These are phyloP conservation scores for Syngnathus scovelli DNA, from an alignment of 2,113 vertebrate genomes.

Conservation along the genomic window DNA sequence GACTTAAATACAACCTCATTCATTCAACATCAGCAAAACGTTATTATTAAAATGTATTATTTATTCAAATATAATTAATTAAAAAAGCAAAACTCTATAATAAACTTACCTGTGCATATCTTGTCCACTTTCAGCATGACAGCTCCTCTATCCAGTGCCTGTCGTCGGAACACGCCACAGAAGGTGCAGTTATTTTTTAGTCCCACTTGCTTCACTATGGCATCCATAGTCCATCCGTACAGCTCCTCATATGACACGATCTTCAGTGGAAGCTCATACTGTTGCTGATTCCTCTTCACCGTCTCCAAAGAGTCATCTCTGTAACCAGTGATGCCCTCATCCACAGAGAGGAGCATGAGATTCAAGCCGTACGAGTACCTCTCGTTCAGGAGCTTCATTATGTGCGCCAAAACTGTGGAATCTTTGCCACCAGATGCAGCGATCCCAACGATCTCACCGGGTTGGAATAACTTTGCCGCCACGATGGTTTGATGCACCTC, in stretches of 20 bases:
- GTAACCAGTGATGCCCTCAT: conserved; percentile 85
- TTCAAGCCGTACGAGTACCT: conserved; percentile 73
- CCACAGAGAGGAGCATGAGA: conserved; percentile 80
- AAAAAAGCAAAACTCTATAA: no score
- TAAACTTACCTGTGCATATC: conserved; percentile 77
- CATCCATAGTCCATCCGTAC: conserved; percentile 89
- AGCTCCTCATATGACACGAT: conserved; percentile 82
- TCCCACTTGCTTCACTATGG: conserved; percentile 77
- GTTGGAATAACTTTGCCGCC: conserved; percentile 70
- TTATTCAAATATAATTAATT: no score
- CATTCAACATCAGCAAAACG: no score
- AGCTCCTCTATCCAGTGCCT: conserved; percentile 81
- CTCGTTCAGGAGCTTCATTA: conserved; percentile 77
- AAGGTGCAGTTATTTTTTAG: conserved; percentile 86
- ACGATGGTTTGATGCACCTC: conserved; percentile 79
- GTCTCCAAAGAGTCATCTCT: conserved; percentile 82
- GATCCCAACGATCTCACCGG: conserved; percentile 75
- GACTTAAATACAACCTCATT: neutral
- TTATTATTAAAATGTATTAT: no score
- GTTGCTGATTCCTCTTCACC: conserved; percentile 76
- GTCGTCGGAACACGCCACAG: conserved; percentile 84
- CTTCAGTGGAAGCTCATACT: conserved; percentile 80
- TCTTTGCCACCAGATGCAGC: conserved; percentile 86
- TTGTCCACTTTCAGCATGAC: conserved; percentile 81
- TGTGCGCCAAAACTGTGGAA: conserved; percentile 82